A percentile compares a stretch with the other conserved stretches of the same genome.
phyloP scores from a whole-genome alignment of 2,113 vertebrate species.

The Xerus inauris region DNA sequence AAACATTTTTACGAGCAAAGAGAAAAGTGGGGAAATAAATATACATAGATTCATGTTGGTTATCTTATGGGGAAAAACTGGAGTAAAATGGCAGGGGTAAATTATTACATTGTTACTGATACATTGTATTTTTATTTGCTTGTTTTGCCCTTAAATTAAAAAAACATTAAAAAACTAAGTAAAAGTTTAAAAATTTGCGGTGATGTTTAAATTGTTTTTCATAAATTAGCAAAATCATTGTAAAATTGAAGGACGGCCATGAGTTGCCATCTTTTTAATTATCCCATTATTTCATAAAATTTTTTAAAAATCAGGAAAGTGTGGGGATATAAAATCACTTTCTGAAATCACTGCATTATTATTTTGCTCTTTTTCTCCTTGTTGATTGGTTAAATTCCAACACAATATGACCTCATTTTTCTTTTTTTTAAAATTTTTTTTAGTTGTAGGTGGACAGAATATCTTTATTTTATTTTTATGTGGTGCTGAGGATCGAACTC shows the following conservation, averaged over 20 bases:
- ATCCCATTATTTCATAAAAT: neutral
- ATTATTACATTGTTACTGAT: neutral
- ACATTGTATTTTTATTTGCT: neutral
- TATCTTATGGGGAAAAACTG: neutral
- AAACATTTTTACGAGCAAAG: neutral
- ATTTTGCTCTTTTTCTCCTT: neutral
- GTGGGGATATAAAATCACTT: neutral
- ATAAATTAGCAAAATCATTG: neutral
- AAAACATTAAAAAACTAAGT: neutral
- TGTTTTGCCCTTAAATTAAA: neutral
- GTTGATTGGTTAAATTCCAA: neutral
- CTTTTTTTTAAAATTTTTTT: no score
- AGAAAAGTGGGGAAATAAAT: constrained; percentile 21
- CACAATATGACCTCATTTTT: neutral
- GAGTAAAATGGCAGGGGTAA: neutral
- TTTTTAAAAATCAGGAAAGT: neutral
- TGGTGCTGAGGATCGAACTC: no score
- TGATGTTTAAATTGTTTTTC: neutral
- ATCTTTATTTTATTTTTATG: no score
- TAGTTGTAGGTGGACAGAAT: no score
- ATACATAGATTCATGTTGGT: neutral
- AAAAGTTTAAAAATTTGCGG: neutral
- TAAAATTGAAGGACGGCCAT: neutral
- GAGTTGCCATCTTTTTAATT: neutral
- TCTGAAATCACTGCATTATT: neutral